Percentiles rank a stretch among this genome's conserved stretches.
These are phyloP conservation scores for Melanostigma gelatinosum DNA, from an alignment of 2,113 vertebrate genomes.

Conservation along the genomic window DNA sequence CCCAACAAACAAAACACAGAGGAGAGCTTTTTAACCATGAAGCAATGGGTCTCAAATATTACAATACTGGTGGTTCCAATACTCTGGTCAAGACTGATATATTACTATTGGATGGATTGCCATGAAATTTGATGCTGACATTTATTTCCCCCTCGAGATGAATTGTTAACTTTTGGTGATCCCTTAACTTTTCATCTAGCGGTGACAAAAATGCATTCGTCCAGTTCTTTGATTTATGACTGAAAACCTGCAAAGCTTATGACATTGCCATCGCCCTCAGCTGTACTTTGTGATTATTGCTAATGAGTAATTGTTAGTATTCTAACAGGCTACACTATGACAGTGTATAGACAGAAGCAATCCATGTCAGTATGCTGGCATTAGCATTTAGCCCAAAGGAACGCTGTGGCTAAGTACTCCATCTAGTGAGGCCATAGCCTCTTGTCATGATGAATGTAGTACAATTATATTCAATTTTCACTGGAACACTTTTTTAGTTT, in stretches of 20 bases:
- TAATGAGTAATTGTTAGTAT: background rate
- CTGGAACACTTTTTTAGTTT: background rate
- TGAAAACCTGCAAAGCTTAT: background rate
- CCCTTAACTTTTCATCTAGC: background rate
- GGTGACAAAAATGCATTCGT: background rate
- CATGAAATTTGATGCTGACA: background rate
- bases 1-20: background rate
- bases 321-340: background rate
- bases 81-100: background rate
- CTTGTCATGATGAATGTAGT: background rate
- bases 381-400: background rate
- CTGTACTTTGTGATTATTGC: background rate
- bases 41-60: background rate
- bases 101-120: background rate
- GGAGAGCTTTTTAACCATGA: background rate
- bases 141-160: background rate
- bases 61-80: background rate
- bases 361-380: background rate
- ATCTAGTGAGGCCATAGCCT: background rate
- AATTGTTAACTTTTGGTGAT: background rate
- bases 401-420: background rate
- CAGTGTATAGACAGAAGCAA: background rate
- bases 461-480: background rate
- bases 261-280: background rate
- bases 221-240: background rate